Evolutionary conservation across 2,797 vertebrate genomes (phyloP).

Genomic region (Sphenopsis melanotis): DNA sequence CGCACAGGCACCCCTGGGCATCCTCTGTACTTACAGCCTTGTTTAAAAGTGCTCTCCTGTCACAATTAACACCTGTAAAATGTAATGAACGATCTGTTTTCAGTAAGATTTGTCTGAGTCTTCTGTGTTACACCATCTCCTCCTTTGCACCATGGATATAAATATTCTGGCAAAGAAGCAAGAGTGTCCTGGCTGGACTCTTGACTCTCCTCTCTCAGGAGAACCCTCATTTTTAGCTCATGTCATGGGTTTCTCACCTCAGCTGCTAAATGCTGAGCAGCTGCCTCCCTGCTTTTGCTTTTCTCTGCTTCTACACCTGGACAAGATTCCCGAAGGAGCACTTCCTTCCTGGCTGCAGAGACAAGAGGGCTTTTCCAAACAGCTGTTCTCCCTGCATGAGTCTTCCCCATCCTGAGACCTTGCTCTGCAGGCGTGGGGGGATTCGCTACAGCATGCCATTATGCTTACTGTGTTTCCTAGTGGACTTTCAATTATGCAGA

Average conservation of each 20-base stretch:
- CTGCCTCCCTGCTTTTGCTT: neutral
- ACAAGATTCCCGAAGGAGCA: neutral
- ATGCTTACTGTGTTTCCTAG: neutral
- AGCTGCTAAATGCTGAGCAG: neutral
- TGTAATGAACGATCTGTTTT: neutral
- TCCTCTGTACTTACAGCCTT: neutral
- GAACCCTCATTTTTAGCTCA: neutral
- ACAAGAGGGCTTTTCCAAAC: neutral
- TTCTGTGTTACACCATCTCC: neutral
- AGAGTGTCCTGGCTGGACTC: neutral
- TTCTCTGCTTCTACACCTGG: neutral
- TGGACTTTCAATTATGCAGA: neutral
- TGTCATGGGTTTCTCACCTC: neutral
- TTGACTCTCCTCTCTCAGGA: neutral
- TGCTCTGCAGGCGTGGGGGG: neutral
- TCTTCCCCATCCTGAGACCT: neutral
- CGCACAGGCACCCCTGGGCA: neutral
- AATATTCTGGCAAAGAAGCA: neutral
- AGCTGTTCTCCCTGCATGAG: neutral
- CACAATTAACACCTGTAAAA: neutral
- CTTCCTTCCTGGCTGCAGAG: neutral
- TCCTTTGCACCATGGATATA: neutral
- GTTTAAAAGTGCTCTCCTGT: neutral
- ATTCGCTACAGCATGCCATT: neutral
- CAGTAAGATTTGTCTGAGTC: neutral